Base-by-base conservation (phyloP, 2,888 invertebrate species). In the Nowickia ferox region DNA sequence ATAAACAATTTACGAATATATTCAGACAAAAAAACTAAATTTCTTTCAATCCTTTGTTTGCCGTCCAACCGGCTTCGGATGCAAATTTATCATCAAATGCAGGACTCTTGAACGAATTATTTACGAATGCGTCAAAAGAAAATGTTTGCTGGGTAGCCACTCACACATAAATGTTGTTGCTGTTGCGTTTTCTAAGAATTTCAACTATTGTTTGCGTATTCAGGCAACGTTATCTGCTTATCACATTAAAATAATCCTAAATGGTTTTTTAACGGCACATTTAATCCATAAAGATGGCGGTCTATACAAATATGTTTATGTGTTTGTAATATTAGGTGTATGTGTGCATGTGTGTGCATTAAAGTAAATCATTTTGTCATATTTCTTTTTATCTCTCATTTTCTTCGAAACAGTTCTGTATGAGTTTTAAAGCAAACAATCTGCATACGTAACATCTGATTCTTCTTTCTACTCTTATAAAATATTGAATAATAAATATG, bases 231-330 rank as follows among this genome's bases (percentile, higher is more conserved):
- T 91, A 88, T 90, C 89, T 89, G 83, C 89, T 89, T 90, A 90
- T 91, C 90, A 90, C 91, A 91, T 91, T 90, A 91, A 91, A 90
- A 90, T 91, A 91, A 91, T 91, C 92, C 92, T 90, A 92, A 91
- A 91, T 91, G 91, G 90, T 89, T 91, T 90, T 90, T 90, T 91
- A 88, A 90, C 91, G 91, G 90, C 89, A 90, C 90, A 91, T 92
- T 90, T 90, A 88, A 88, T 88, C 86, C 86, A 81, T 72, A 85
- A 87, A 88, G 77, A 77, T 84, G 86, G 79, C 83, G 57, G 75
- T 59, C 76, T 77, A 68, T 77, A 81, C 75, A 85, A 87, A 85
- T 84, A 87, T 78, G 81, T 85, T 77, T 74, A 51, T 61, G n/a
- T 59, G n/a, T n/a, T 9, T 40, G 57, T 38, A n/a, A n/a, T 57